Percentiles rank a stretch among this genome's conserved stretches.
Evolutionary conservation across 2,888 invertebrate species (phyloP).

Genomic region (Nowickia ferox): DNA sequence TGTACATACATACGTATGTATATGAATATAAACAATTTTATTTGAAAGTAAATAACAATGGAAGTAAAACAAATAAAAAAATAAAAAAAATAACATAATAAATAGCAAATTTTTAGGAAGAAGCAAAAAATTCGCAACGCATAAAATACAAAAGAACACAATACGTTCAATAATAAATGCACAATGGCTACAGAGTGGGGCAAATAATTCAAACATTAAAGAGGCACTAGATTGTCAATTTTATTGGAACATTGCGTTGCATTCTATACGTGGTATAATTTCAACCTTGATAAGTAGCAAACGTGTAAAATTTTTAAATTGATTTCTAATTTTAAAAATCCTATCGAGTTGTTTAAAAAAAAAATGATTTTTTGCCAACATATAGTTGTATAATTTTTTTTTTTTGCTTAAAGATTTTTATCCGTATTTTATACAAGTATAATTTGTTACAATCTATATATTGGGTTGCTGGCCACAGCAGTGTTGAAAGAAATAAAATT

Average conservation of each 20-base stretch:
- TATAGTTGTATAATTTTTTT: too few relatives aligned
- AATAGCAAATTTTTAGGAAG: neutral
- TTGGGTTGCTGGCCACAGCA: too few relatives aligned
- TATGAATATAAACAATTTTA: neutral
- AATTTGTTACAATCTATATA: too few relatives aligned
- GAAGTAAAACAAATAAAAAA: constrained; percentile 1
- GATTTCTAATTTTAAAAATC: too few relatives aligned
- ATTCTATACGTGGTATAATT: neutral
- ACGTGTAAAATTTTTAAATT: too few relatives aligned
- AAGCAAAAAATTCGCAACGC: neutral
- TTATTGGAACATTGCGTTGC: constrained; percentile 6
- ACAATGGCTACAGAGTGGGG: neutral
- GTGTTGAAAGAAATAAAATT: too few relatives aligned
- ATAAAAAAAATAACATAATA: neutral
- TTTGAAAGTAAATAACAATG: constrained; percentile 21
- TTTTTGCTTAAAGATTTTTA: too few relatives aligned
- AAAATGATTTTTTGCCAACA: too few relatives aligned
- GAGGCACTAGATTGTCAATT: constrained; percentile 17
- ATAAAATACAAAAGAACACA: neutral
- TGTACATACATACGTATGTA: neutral
- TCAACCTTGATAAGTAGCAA: neutral
- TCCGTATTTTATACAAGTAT: too few relatives aligned
- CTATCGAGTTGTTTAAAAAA: too few relatives aligned
- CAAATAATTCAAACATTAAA: constrained; percentile 18
- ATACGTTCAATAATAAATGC: constrained; percentile 3